phyloP scores from a whole-genome alignment of 1,140 invertebrate genomes.

The Philotrypesis tridentata region DNA sequence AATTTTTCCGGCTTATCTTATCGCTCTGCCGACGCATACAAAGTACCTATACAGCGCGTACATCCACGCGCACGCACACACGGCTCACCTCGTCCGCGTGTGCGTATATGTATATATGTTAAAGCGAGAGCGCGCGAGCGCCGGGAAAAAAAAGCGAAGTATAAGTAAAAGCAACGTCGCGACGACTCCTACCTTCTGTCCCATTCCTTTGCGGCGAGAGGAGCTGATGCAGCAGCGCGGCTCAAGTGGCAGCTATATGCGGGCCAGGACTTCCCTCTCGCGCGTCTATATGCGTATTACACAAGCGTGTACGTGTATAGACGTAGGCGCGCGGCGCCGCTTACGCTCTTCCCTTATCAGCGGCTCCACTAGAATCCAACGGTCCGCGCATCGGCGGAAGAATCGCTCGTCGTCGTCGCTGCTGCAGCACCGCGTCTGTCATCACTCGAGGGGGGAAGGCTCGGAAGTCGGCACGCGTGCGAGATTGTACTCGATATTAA shows the following conservation, averaged over 20 bases:
- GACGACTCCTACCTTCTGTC: slow-evolving; percentile 36
- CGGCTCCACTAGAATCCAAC: background rate
- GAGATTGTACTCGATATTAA: too few species aligned
- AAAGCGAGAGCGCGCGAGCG: background rate
- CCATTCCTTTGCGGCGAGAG: slow-evolving; percentile 25
- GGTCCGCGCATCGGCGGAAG: background rate
- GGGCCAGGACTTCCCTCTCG: slow-evolving; percentile 7
- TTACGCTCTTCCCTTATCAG: background rate
- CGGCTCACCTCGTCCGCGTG: too few species aligned
- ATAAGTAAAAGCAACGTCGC: background rate
- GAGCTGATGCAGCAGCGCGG: too few species aligned
- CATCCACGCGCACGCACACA: background rate
- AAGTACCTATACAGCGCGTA: background rate
- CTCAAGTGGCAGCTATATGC: background rate
- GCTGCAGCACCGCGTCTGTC: too few species aligned
- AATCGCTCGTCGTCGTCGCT: too few species aligned
- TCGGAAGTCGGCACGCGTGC: too few species aligned
- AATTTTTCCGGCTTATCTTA: slow-evolving; percentile 37
- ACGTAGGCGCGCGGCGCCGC: background rate
- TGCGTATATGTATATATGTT: too few species aligned
- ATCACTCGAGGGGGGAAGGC: too few species aligned
- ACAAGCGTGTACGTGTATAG: background rate
- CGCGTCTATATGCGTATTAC: background rate
- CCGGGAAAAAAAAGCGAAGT: background rate
- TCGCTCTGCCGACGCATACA: background rate